These are phyloP conservation scores for Lucilia cuprina DNA, from an alignment of 1,140 invertebrate genomes.

Conservation along the genomic window DNA sequence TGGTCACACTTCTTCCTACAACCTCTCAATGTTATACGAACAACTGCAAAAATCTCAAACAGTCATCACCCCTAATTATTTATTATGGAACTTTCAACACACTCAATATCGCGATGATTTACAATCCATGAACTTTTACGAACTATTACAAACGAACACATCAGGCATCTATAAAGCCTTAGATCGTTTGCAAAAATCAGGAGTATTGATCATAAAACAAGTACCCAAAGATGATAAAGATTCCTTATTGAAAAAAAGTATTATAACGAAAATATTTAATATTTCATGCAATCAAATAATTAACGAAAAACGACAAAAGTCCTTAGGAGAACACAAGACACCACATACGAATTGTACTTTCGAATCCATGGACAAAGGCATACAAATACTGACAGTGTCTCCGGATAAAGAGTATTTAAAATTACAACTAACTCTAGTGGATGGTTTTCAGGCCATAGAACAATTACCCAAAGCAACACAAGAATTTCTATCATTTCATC, in stretches of 20 bases:
- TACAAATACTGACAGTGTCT: slow-evolving; percentile 20
- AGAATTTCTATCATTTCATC: background rate
- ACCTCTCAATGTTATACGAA: background rate
- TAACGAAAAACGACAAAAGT: slow-evolving; percentile 1
- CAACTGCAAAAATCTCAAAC: background rate
- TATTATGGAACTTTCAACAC: background rate
- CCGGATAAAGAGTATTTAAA: background rate
- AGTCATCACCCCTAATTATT: background rate
- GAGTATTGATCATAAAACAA: background rate
- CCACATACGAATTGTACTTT: slow-evolving; percentile 33
- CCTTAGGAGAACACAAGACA: background rate
- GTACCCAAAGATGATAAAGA: background rate
- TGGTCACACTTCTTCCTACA: slow-evolving; percentile 16
- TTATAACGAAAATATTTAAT: slow-evolving; percentile 8
- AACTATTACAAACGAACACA: background rate
- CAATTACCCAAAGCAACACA: slow-evolving; percentile 10
- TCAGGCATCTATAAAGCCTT: background rate
- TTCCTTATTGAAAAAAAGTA: background rate
- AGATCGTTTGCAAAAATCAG: background rate
- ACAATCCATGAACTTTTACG: background rate
- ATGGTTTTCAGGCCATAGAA: slow-evolving; percentile 28
- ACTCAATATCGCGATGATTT: background rate
- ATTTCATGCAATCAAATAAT: background rate
- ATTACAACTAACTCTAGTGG: background rate
- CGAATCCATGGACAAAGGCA: background rate